Evolutionary conservation across 1,140 invertebrate species (phyloP), one percentile per base, ranked within the genome.

Genomic region (Euglossa dilemma): DNA sequence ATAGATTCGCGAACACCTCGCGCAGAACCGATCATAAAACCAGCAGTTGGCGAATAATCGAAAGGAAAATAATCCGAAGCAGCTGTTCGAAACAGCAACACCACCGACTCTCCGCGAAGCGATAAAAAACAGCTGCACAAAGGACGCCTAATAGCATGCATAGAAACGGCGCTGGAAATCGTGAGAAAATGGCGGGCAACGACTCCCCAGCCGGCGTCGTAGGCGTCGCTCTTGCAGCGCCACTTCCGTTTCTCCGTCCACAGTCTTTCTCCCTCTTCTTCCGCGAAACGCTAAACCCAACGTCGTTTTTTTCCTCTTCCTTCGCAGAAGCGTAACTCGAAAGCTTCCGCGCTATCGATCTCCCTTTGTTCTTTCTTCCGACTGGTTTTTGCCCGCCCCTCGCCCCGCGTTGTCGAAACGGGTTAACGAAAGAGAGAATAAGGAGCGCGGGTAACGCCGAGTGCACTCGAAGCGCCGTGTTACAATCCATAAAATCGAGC

Each of bases 401-500:
- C 74, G 23, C 23, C 18, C 16, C 59, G 45, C 70, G 78, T 45
- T 63, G 70, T 47, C 54, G 23, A 61, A 69, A 59, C 28, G 28
- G 36, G 64, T 83, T 83, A 83, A 78, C 73, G 74, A 77, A 83
- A 69, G 63, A 56, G 76, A 36, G 52, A 83, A 79, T 54, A 67
- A 54, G 52, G 20, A 59, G 14, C 18, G 18, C 14, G 25, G 16
- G 5, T 7, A 66, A 16, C 25, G 23, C 18, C 16, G 47, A 45
- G 36, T 20, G 57, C 25, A 57, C 73, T 52, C 28, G 28, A 71
- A 79, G 56, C 36, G 61, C 47, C 52, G 18, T 70, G 82, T 83
- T 83, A 71, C 75, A 78, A 83, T 83, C 67, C 82, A 80, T 83
- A 83, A 83, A 83, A 80, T 83, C 76, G 82, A 56, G 45, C 18